Evolutionary conservation across 2,797 vertebrate species (phyloP).

Genomic region (Myotis pilosus): DNA sequence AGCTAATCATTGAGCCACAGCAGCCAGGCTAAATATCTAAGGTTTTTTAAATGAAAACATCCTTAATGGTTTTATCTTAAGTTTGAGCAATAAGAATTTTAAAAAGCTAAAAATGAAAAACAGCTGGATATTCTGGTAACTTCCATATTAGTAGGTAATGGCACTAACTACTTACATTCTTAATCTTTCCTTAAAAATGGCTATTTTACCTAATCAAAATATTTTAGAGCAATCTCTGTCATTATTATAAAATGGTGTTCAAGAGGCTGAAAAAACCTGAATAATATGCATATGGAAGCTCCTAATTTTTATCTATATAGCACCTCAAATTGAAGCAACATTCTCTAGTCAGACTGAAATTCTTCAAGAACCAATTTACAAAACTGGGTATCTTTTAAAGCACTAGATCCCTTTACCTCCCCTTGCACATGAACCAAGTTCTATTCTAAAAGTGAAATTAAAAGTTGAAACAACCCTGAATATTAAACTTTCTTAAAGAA

Average conservation of each 20-base stretch:
- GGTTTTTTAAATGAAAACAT: conserved; percentile 55
- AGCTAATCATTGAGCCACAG: neutral
- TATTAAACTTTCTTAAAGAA: conserved; percentile 14
- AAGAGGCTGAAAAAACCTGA: neutral
- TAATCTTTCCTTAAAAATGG: conserved; percentile 38
- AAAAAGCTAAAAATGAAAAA: conserved; percentile 62
- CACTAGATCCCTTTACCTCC: neutral
- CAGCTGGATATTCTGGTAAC: conserved; percentile 38
- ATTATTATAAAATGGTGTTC: conserved; percentile 24
- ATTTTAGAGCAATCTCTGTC: neutral
- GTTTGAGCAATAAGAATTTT: conserved; percentile 43
- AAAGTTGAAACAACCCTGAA: conserved; percentile 6
- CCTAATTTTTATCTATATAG: neutral
- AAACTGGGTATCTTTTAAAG: neutral
- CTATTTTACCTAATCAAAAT: neutral
- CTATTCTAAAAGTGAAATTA: neutral
- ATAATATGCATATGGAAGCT: neutral
- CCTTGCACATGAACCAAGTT: neutral
- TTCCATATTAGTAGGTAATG: conserved; percentile 39
- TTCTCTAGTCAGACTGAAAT: neutral
- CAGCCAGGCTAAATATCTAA: conserved; percentile 5
- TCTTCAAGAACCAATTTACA: neutral
- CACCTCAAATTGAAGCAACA: neutral
- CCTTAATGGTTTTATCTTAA: conserved; percentile 55
- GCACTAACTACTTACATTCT: conserved; percentile 12